Evolutionary conservation across 2,797 vertebrate species (phyloP).

Genomic region (Apogon hyalosoma): DNA sequence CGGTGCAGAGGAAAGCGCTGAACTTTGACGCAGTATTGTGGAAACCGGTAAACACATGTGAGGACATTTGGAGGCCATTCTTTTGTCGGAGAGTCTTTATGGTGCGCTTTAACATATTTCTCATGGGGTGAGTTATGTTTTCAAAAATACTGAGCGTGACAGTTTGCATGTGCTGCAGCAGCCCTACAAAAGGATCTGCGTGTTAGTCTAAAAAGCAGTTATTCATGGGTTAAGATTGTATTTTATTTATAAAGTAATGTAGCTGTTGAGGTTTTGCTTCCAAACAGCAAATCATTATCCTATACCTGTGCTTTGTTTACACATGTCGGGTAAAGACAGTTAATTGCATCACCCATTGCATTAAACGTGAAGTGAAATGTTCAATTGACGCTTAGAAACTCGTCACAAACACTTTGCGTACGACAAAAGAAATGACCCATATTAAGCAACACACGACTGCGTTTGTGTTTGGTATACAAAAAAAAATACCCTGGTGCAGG

Average conservation of each 20-base stretch:
- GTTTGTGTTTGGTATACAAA: neutral
- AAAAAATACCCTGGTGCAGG: neutral
- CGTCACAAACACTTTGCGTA: neutral
- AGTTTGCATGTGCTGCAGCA: conserved; percentile 21
- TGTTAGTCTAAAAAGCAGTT: neutral
- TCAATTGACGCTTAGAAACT: neutral
- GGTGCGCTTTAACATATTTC: conserved; percentile 43
- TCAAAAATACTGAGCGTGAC: conserved; percentile 11
- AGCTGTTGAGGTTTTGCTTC: no score
- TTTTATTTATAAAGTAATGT: no score
- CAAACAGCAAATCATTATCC: no score
- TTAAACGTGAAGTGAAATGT: neutral
- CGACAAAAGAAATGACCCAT: conserved; percentile 12
- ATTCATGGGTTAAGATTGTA: neutral
- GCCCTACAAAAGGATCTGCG: conserved; percentile 38
- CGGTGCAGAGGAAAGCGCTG: conserved; percentile 17
- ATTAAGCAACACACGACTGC: neutral
- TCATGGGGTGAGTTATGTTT: conserved; percentile 83
- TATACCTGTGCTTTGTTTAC: no score
- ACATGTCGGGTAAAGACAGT: no score
- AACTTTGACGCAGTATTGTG: conserved; percentile 37
- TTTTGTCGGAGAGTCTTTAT: conserved; percentile 34
- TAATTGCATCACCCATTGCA: neutral
- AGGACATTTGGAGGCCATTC: conserved; percentile 49
- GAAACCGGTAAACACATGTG: conserved; percentile 60